Base-by-base conservation (phyloP, 2,888 invertebrate species). In the Macrophya annulata region DNA sequence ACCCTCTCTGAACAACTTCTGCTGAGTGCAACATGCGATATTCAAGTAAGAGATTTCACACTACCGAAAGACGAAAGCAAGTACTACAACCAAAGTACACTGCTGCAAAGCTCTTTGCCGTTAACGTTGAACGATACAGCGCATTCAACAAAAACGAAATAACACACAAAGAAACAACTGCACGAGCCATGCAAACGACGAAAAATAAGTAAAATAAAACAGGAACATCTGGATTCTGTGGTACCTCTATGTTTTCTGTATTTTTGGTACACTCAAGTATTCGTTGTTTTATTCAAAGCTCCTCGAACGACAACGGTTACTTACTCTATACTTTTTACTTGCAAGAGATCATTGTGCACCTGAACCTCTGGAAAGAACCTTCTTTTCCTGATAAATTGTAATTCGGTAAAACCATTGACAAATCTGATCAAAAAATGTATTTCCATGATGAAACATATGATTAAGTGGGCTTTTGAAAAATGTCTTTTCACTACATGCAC, bases 241-340 rank as follows among this genome's bases (percentile, higher is more conserved):
- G 25, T 74, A 9, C 21, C 31, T 68, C 37, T 68, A 5, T 31
- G 17, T 68, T 37, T 68, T 12, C n/a, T 45, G 45, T 74, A 9
- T 31, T 74, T 31, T 43, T 45, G 43, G 45, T 45, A 45, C 74
- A 45, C 74, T 74, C 43, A 45, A 21, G 21, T 74, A 74, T 45
- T 45, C 74, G 10, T 74, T 74, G 74, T 74, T 74, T 74, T 74
- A 74, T 74, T 74, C 74, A 74, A 45, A 45, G 25, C 74, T 45
- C n/a, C 45, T 74, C 45, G 74, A 74, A 74, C 74, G 74, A 45
- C 74, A 45, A 4, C 74, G 74, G 45, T 74, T 68, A 68, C 68
- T 37, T 74, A 21, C 74, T 74, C 25, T 5, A 45, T 45, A 74
- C 10, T 45, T 74, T 74, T 21, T 45, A 74, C 74, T 74, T 25